These are phyloP conservation scores for Cephalotes varians DNA, from an alignment of 2,888 invertebrate genomes.

Conservation along the genomic window DNA sequence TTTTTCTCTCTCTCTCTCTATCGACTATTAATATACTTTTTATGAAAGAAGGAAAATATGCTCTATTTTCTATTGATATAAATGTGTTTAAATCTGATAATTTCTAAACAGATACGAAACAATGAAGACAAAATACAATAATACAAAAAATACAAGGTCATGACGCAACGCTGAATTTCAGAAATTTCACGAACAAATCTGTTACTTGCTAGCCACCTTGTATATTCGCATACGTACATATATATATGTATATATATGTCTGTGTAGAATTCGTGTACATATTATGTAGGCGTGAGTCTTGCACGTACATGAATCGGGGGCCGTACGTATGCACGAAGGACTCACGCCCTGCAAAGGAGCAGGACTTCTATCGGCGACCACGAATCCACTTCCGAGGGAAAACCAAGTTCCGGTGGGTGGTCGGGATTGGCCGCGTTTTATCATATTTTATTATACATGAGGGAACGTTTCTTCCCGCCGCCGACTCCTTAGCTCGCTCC, in stretches of 20 bases:
- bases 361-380: constrained; percentile 45
- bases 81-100: neutral
- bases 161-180: neutral
- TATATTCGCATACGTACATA: neutral
- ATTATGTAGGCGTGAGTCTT: constrained; percentile 31
- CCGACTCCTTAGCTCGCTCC: constrained; percentile 48
- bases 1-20: too few species aligned
- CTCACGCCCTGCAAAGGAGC: constrained; percentile 15
- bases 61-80: neutral
- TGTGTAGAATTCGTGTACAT: constrained; percentile 32
- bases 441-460: constrained; percentile 82
- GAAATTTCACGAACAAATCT: constrained; percentile 5
- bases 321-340: constrained; percentile 17
- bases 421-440: constrained; percentile 78
- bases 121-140: neutral
- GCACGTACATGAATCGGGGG: neutral
- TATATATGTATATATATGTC: neutral
- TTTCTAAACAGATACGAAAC: neutral
- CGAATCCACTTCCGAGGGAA: constrained; percentile 65
- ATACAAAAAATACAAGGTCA: too few species aligned
- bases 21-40: neutral
- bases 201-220: constrained; percentile 12
- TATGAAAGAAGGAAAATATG: neutral
- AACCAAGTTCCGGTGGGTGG: constrained; percentile 73
- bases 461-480: constrained; percentile 65